Evolutionary conservation across 2,113 vertebrate genomes (phyloP), one percentile per base, ranked within the genome.

Genomic region (Parus major): DNA sequence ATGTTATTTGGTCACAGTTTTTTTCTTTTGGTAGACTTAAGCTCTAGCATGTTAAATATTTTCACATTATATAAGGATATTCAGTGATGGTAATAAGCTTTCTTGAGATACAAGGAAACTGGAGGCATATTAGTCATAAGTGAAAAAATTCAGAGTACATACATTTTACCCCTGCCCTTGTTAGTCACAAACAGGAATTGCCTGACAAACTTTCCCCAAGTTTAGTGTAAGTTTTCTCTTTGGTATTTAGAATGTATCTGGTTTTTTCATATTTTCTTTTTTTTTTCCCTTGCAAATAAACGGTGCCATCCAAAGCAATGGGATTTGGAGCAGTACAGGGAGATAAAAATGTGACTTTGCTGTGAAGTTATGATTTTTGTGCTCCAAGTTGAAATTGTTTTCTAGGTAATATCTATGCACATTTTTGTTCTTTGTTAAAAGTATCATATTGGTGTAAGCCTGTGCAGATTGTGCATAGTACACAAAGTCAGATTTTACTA

Each of bases 81-180:
- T 81, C 31, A 53, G 31, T 5, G 2, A 35, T 82, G 27, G 22
- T 65, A 82, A 11, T 53, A 66, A 41, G 35, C 76, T 84, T 88
- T 83, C 46, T 57, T 72, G 31, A 84, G 42, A 50, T 94, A 39
- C 11, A 8, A 56, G 46, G 73, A 71, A 93, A 91, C 39, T 4
- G 8, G 35, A 79, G 25, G 15, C 31, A 57, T 27, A 10, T 52
- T 53, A 80, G 11, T 56, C 7, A 22, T 33, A 75, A 31, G 20
- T 53, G 39, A 73, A 87, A 90, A 65, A 52, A 27, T 65, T 72
- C 53, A 82, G 41, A 75, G 19, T 14, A 12, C 47, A 12, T 33
- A 22, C 3, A 63, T 71, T 56, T 15, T 20, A 24, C 22, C 3
- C 2, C 21, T 42, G 16, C 3, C 19, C 7, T 20, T 5, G 0